Evolutionary conservation across 2,797 vertebrate species (phyloP).

Genomic region (Yasuhikotakia modesta): DNA sequence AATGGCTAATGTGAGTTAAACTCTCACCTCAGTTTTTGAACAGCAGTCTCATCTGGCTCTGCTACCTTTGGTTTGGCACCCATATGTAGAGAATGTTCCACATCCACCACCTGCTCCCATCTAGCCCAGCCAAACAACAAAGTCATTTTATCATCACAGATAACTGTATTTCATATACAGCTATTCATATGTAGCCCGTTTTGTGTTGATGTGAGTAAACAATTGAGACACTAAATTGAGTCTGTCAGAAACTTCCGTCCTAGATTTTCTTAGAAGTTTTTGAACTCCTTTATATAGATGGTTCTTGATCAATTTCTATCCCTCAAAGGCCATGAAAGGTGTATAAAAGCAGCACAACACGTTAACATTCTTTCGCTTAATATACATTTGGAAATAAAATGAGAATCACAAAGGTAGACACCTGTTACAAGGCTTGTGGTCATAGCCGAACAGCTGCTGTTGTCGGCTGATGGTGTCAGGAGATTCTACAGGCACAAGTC

Average conservation of each 20-base stretch:
- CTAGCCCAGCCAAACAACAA: constrained; percentile 58
- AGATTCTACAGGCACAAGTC: constrained; percentile 92
- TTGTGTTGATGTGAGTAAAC: not conserved
- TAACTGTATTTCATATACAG: not conserved
- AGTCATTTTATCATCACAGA: not conserved
- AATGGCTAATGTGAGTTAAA: not conserved
- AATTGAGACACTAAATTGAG: not conserved
- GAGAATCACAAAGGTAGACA: constrained; percentile 52
- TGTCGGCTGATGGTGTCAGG: constrained; percentile 85
- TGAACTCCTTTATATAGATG: too few relatives aligned
- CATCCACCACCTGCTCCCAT: constrained; percentile 95
- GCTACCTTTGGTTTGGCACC: constrained; percentile 85
- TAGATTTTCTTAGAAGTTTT: too few relatives aligned
- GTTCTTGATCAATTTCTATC: too few relatives aligned
- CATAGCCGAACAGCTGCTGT: constrained; percentile 93
- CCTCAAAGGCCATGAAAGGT: too few relatives aligned
- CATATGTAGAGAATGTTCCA: constrained; percentile 85
- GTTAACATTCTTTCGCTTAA: too few relatives aligned
- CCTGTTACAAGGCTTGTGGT: constrained; percentile 90
- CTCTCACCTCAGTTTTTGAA: constrained; percentile 89
- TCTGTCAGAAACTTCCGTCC: not conserved
- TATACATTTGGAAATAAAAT: too few relatives aligned
- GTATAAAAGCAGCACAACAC: too few relatives aligned
- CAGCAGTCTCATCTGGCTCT: constrained; percentile 80
- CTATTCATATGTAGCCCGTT: too few relatives aligned